A percentile compares a stretch with the other conserved stretches of the same genome.
These are phyloP conservation scores for Scaptomyza caliginosa DNA, from an alignment of 2,888 invertebrate genomes.

Conservation along the genomic window DNA sequence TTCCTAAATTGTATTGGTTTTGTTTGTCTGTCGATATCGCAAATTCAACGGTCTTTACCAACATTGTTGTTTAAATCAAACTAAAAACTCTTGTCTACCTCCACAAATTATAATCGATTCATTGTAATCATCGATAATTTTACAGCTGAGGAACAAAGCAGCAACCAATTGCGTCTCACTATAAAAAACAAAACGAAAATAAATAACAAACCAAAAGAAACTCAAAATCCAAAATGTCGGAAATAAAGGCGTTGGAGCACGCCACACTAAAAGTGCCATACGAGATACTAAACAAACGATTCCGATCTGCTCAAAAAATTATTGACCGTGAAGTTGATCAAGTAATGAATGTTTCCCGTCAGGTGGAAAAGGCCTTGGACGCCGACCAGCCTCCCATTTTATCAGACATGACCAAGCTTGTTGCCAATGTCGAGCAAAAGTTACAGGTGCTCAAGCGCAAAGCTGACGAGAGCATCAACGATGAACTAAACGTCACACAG, in stretches of 20 bases:
- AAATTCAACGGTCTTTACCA: background rate
- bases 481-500: constrained; percentile 95
- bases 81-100: constrained; percentile 5
- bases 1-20: background rate
- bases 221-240: constrained; percentile 88
- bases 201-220: constrained; percentile 17
- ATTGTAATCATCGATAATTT: constrained; percentile 40
- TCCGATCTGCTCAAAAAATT: constrained; percentile 96
- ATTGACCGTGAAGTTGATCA: constrained; percentile 96
- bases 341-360: constrained; percentile 90
- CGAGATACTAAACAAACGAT: constrained; percentile 98
- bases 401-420: constrained; percentile 90
- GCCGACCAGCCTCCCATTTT: constrained; percentile 83
- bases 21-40: background rate
- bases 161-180: constrained; percentile 49
- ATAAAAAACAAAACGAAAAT: constrained; percentile 45
- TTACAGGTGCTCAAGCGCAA: constrained; percentile 95
- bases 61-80: background rate
- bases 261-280: constrained; percentile 99
- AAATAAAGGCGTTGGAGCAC: constrained; percentile 97
- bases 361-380: constrained; percentile 85
- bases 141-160: constrained; percentile 56
- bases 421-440: constrained; percentile 95
- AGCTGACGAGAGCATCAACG: constrained; percentile 96
- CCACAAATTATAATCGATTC: constrained; percentile 1